phyloP scores from a whole-genome alignment of 2,888 invertebrate genomes.

The Psylliodes chrysocephalus region DNA sequence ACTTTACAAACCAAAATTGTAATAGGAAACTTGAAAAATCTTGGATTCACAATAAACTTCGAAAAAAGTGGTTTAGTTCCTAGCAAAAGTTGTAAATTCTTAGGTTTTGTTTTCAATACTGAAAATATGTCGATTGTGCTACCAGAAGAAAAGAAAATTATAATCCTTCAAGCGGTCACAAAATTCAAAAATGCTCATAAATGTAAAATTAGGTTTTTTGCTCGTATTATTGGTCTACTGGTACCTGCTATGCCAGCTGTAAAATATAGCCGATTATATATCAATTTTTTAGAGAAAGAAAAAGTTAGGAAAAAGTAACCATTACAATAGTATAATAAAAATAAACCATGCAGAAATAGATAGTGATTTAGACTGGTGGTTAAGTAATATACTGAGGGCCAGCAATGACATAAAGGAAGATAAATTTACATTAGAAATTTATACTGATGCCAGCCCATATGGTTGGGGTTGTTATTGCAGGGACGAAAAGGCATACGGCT shows the following conservation, averaged over 20 bases:
- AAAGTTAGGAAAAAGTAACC: conserved; percentile 23
- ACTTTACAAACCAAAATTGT: background rate
- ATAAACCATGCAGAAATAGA: background rate
- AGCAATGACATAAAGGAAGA: conserved; percentile 22
- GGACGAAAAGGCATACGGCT: conserved; percentile 34
- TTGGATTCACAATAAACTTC: conserved; percentile 32
- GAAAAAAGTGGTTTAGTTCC: conserved; percentile 31
- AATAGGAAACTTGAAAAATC: background rate
- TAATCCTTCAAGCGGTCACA: conserved; percentile 4
- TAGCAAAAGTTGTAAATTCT: conserved; percentile 12
- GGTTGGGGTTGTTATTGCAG: conserved; percentile 48
- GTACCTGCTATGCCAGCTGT: conserved; percentile 38
- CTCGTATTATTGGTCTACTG: conserved; percentile 31
- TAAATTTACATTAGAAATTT: conserved; percentile 37
- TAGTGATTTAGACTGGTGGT: conserved; percentile 48
- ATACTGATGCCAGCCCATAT: conserved; percentile 37
- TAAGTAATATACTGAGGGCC: conserved; percentile 23
- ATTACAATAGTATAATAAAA: conserved; percentile 4
- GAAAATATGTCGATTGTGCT: conserved; percentile 6
- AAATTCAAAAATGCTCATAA: background rate
- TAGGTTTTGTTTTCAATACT: conserved; percentile 23
- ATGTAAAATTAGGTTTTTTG: conserved; percentile 44
- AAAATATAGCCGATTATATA: conserved; percentile 43
- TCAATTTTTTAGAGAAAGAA: conserved; percentile 22
- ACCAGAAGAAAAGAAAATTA: conserved; percentile 18